A percentile compares a stretch with the other conserved stretches of the same genome.
These are phyloP conservation scores for Muricea muricata DNA, from an alignment of 92 coral and sea anemone species.

Conservation along the genomic window DNA sequence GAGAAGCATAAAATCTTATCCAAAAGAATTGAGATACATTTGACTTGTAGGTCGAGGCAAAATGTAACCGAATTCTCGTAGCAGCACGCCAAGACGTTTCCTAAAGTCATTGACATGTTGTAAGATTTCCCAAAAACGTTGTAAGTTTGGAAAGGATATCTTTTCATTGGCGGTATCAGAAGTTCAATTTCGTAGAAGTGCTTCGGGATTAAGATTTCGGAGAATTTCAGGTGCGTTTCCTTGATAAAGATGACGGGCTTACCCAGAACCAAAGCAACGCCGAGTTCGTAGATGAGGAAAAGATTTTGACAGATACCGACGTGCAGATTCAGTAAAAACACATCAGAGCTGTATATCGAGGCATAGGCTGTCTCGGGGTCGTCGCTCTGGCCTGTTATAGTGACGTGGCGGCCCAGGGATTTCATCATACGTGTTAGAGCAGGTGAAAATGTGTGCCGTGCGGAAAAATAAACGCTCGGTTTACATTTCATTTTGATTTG, in stretches of 20 bases:
- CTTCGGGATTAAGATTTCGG: background rate
- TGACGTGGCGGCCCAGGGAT: background rate
- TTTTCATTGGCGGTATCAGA: background rate
- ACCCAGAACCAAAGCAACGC: constrained; percentile 16
- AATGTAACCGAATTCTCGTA: constrained; percentile 12
- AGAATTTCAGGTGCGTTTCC: constrained; percentile 1
- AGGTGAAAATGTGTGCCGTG: constrained; percentile 16
- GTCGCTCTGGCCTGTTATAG: background rate
- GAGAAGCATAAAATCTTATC: constrained; percentile 2
- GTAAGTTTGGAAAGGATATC: background rate
- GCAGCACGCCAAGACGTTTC: background rate
- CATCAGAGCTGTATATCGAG: constrained; percentile 6
- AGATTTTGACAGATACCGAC: background rate
- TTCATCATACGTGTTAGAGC: background rate
- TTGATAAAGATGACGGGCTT: constrained; percentile 13
- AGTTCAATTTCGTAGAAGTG: constrained; percentile 19
- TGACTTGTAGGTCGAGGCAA: background rate
- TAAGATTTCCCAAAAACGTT: background rate
- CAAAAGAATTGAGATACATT: constrained; percentile 2
- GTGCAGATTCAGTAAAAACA: background rate
- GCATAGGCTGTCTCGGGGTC: constrained; percentile 22
- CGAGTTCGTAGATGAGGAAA: constrained; percentile 20
- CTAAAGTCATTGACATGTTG: background rate
- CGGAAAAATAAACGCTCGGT: constrained; percentile 23
- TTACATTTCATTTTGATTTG: background rate